A percentile compares a stretch with the other conserved stretches of the same genome.
These are phyloP conservation scores for Hemistola chrysoprasaria DNA, from an alignment of 2,888 invertebrate species.

Conservation along the genomic window DNA sequence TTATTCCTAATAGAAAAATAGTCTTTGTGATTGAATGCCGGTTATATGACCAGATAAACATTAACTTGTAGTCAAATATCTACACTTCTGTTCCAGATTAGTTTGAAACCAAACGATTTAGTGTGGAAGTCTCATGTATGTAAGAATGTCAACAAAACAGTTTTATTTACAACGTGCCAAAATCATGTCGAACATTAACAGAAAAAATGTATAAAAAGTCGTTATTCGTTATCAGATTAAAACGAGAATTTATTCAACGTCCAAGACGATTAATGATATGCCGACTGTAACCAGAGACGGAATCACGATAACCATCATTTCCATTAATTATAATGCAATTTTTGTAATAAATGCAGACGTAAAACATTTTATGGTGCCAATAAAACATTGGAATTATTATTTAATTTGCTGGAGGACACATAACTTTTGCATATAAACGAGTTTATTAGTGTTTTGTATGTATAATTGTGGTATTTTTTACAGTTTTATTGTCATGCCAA, in stretches of 20 bases:
- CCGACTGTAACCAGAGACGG: conserved; percentile 30
- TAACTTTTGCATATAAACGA: background rate
- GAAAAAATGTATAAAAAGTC: conserved; percentile 12
- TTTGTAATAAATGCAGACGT: conserved; percentile 18
- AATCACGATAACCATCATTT: conserved; percentile 24
- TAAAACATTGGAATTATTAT: background rate
- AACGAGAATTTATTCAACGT: conserved; percentile 33
- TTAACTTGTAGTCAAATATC: too few relatives aligned
- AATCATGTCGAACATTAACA: too few relatives aligned
- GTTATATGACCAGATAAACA: too few relatives aligned
- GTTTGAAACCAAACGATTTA: too few relatives aligned
- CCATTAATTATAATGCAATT: conserved; percentile 26
- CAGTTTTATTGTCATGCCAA: too few relatives aligned
- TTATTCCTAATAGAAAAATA: too few relatives aligned
- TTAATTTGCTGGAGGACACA: background rate
- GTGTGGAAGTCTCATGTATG: too few relatives aligned
- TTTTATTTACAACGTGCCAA: conserved; percentile 2
- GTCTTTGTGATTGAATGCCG: too few relatives aligned
- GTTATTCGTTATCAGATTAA: conserved; percentile 23
- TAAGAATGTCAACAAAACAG: too few relatives aligned
- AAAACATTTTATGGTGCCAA: conserved; percentile 6
- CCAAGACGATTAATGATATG: conserved; percentile 36
- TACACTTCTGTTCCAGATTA: too few relatives aligned
- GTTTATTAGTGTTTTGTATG: too few relatives aligned
- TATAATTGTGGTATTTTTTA: too few relatives aligned